Base-by-base conservation (phyloP, 1,140 invertebrate species). In the Caerostris extrusa region DNA sequence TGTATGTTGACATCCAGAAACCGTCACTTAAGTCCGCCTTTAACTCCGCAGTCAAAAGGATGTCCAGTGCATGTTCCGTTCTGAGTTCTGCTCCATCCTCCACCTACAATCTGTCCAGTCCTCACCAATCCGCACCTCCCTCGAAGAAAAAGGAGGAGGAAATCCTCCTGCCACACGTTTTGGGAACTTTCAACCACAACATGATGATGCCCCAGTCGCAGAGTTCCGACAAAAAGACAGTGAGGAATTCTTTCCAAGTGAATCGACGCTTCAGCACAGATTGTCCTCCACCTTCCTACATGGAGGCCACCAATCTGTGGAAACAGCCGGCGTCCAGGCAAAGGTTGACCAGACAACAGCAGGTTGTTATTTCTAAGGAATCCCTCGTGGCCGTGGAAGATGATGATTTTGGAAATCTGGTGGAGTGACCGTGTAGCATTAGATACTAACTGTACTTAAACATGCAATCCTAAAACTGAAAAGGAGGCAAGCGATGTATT, bases 241-340 rank as follows among this genome's bases (percentile, higher is more conserved):
- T 81, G 5, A 85, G 10, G 17, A 82, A 87, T 50, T 10, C 50
- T 50, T 89, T 93, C 57, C 87, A 94, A 8, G 93, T 94, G 60
- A 94, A 94, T 56, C 57, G 93, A n/a, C 87, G 93, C 12, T 94
- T 94, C 88, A 94, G 93, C n/a, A 94, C 87, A 6, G 93, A 94
- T 60, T 85, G 71, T 58, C 93, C 93, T 17, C 93, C 93, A 6
- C 93, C 93, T 3, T 69, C 87, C 7, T 94, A 94, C 53, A 12
- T 10, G n/a, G 88, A 94, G n/a, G 93, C 93, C 6, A 81, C 69
- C 56, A 82, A 61, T 3, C 12, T 64, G 14, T 90, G 93, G 85
- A 93, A 93, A 19, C 85, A 81, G 8, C 71, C 69, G 0, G 3
- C 12, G 1, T 53, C 91, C 55, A 93, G 92, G n/a, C 92, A 93